A percentile compares a stretch with the other conserved stretches of the same genome.
These are phyloP conservation scores for Bombyx mandarina DNA, from an alignment of 1,140 invertebrate genomes.

Conservation along the genomic window DNA sequence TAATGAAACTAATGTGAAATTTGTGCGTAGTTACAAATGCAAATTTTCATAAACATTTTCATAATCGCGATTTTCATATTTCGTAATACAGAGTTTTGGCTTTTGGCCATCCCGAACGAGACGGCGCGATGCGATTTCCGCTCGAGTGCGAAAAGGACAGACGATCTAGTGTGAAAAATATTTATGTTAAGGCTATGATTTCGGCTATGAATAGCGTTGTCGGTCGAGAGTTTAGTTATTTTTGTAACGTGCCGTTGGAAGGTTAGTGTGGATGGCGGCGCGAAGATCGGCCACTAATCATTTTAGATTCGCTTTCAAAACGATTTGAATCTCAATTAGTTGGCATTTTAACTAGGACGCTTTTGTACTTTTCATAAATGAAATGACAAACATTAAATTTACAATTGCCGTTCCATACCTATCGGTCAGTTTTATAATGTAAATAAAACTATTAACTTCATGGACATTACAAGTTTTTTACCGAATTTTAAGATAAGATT, in stretches of 20 bases:
- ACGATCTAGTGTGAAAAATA: constrained; percentile 41
- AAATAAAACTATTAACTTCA: no score
- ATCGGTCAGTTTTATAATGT: no score
- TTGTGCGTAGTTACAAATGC: constrained; percentile 9
- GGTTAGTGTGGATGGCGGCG: constrained; percentile 15
- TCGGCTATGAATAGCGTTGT: constrained; percentile 31
- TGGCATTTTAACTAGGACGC: no score
- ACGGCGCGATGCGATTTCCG: constrained; percentile 18
- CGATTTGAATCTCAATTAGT: no score
- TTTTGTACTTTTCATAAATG: no score
- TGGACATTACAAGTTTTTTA: no score
- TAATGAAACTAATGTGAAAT: not conserved
- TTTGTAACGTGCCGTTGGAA: constrained; percentile 23
- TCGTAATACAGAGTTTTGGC: constrained; percentile 32
- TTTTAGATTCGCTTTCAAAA: no score
- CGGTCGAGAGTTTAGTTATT: constrained; percentile 26
- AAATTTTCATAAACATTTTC: constrained; percentile 22
- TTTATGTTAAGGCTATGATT: constrained; percentile 42
- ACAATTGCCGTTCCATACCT: no score
- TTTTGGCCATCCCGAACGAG: constrained; percentile 24
- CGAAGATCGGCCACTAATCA: no score
- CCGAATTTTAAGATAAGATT: no score
- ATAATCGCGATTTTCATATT: constrained; percentile 42
- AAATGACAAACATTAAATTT: no score
- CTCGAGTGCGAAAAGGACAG: constrained; percentile 29